phyloP scores from a whole-genome alignment of 2,113 vertebrate genomes.

The Neolamprologus sp. region DNA sequence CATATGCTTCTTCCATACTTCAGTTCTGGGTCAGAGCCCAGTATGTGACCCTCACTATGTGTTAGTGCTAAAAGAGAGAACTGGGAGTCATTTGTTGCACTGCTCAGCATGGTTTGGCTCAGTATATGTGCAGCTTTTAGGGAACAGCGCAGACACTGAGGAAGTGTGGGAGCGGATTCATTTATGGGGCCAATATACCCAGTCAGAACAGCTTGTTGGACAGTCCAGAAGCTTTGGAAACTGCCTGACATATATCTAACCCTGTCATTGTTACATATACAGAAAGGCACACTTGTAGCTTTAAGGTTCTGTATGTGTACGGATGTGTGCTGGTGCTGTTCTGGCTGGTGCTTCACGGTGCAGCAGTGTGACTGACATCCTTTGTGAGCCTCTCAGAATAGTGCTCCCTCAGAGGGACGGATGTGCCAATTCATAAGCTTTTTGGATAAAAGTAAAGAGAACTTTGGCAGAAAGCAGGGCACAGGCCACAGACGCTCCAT shows the following conservation, averaged over 20 bases:
- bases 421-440: conserved; percentile 29
- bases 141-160: neutral
- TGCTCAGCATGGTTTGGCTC: conserved; percentile 27
- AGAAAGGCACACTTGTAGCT: neutral
- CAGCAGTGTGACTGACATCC: neutral
- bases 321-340: neutral
- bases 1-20: conserved; percentile 18
- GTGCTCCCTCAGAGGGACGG: neutral
- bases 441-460: conserved; percentile 15
- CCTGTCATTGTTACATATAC: neutral
- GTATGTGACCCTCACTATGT: conserved; percentile 2
- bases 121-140: neutral
- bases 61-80: conserved; percentile 1
- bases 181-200: neutral
- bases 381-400: conserved; percentile 22
- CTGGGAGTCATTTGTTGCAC: conserved; percentile 17
- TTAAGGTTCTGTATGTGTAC: neutral
- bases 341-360: neutral
- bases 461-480: neutral
- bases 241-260: neutral
- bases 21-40: neutral
- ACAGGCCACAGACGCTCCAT: neutral
- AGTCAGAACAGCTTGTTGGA: neutral
- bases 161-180: neutral
- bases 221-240: neutral